Evolutionary conservation across 2,113 vertebrate genomes (phyloP).

Genomic region (Tachysurus vachellii): DNA sequence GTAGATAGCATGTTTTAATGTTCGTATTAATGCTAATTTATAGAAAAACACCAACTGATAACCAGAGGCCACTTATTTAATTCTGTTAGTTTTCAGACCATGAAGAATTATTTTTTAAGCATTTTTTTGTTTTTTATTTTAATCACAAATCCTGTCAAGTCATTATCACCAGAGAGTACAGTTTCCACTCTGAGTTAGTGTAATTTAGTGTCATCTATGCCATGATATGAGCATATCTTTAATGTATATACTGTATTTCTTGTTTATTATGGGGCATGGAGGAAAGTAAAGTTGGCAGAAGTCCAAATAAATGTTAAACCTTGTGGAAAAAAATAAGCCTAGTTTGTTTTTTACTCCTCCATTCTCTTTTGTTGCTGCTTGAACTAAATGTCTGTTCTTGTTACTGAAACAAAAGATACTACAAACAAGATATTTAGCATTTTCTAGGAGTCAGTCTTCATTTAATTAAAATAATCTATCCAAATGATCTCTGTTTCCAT

Average conservation of each 20-base stretch:
- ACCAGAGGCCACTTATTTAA: constrained; percentile 36
- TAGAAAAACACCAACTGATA: constrained; percentile 53
- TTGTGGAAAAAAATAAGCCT: constrained; percentile 27
- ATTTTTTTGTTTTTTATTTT: constrained; percentile 59
- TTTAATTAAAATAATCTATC: constrained; percentile 69
- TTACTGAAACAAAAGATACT: neutral
- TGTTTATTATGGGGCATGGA: constrained; percentile 70
- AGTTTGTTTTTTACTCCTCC: neutral
- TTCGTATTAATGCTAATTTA: constrained; percentile 64
- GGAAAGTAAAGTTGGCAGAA: constrained; percentile 69
- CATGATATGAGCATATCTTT: constrained; percentile 63
- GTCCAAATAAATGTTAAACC: constrained; percentile 76
- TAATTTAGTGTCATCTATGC: constrained; percentile 48
- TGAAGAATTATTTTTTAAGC: constrained; percentile 59
- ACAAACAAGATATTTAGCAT: neutral
- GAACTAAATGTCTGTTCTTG: neutral
- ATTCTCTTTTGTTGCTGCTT: neutral
- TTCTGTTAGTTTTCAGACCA: constrained; percentile 52
- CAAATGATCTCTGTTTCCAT: constrained; percentile 57
- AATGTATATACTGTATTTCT: constrained; percentile 64
- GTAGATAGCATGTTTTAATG: constrained; percentile 54
- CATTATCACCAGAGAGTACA: constrained; percentile 56
- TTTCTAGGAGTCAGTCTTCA: neutral
- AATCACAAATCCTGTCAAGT: constrained; percentile 45
- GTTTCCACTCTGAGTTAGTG: constrained; percentile 50